Base-by-base conservation (phyloP, 2,797 vertebrate species). In the Lutjanus argentimaculatus region DNA sequence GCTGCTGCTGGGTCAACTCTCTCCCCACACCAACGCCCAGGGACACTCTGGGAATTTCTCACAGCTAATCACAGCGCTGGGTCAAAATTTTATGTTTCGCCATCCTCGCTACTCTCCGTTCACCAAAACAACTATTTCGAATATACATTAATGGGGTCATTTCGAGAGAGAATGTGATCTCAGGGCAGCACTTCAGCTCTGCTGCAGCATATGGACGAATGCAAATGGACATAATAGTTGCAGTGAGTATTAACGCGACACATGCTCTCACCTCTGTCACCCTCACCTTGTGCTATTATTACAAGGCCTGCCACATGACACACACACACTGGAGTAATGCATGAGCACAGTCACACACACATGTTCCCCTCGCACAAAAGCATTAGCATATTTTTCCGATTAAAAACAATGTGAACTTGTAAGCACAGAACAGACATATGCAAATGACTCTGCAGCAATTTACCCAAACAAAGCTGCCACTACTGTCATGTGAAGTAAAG, bases 391-490 rank as follows among this genome's bases (percentile, higher is more conserved):
- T 91, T 92, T 84, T 76, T 68, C 81, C 16, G 72, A 90, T 92
- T 91, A 86, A 89, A 90, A 91, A 93, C 93, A 93, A 92, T 84
- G 90, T 86, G 87, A 88, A 93, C 82, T 91, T 88, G 74, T 82
- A 80, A 88, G 86, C 89, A 56, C 80, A 61, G 70, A 82, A 85
- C 83, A 74, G 91, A 89, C 91, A 72, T 88, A 92, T 93, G 94
- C 92, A 93, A 95, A 95, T 95, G 75, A 69, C 67, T 67, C 48
- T 16, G 82, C 83, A 55, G 91, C 92, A 94, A 93, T 94, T 93
- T 93, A 88, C 77, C 91, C 88, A 93, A 92, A 94, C 91, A 93
- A 94, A 91, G 85, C 86, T 87, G 86, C 55, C 88, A 84, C 75
- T 1, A 14, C 79, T 79, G 87, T 82, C 75, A 80, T 55, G 36